Evolutionary conservation across 2,797 vertebrate species (phyloP).

Genomic region (Enteromius trimaculatus): DNA sequence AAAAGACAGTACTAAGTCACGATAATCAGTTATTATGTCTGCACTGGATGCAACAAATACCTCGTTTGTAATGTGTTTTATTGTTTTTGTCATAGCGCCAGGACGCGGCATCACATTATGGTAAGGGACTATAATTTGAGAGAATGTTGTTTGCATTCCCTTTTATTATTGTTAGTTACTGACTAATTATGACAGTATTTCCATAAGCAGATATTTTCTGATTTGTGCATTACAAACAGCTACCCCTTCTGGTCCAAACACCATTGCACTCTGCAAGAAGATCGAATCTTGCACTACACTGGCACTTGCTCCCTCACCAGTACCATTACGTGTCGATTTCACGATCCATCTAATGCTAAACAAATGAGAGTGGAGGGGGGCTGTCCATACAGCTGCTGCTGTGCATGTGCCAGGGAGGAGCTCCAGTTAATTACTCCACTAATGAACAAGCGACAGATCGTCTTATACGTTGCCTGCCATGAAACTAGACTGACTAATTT

Average conservation of each 20-base stretch:
- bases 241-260: not conserved
- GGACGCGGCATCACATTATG: no score
- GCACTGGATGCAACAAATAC: no score
- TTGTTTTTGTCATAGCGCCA: no score
- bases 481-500: conserved; percentile 41
- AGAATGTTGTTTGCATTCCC: no score
- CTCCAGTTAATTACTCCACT: conserved; percentile 61
- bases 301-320: not conserved
- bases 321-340: conserved; percentile 7
- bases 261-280: not conserved
- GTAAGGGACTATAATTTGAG: no score
- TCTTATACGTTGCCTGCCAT: conserved; percentile 55
- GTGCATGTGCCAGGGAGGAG: conserved; percentile 51
- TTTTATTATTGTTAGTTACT: not conserved
- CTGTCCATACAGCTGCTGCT: conserved; percentile 51
- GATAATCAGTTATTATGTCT: no score
- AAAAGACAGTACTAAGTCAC: no score
- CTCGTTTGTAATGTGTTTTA: no score
- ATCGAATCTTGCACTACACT: not conserved
- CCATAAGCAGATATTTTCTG: not conserved
- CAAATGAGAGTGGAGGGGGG: conserved; percentile 38
- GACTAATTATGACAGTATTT: not conserved
- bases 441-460: conserved; percentile 51
- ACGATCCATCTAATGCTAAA: conserved; percentile 46
- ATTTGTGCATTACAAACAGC: conserved; percentile 8